Percentiles rank a stretch among this genome's conserved stretches.
Conservation (phyloP, 2,797 vertebrate species). For the Leptatherina wallacei region DNA sequence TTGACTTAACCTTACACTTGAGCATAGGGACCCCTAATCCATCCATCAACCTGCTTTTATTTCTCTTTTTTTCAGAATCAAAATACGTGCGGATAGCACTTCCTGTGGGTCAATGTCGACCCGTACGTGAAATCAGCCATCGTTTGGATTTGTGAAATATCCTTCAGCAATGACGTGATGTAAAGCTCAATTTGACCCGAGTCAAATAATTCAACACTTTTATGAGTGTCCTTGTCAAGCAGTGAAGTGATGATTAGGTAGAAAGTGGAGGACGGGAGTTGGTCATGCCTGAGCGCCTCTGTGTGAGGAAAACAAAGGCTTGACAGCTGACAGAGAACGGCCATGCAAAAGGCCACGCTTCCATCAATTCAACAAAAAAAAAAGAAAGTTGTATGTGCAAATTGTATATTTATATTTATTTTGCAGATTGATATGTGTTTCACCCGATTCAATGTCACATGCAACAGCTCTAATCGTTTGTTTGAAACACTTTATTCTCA, state of each 20-base stretch:
- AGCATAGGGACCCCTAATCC: constrained; percentile 41
- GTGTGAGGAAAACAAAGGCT: constrained; percentile 59
- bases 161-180: constrained; percentile 70
- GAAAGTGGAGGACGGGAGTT: constrained; percentile 59
- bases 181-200: constrained; percentile 67
- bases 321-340: constrained; percentile 33
- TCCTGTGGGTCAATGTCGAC: constrained; percentile 50
- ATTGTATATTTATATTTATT: background rate
- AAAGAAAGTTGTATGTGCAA: background rate
- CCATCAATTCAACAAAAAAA: background rate
- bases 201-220: constrained; percentile 73
- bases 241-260: constrained; percentile 72
- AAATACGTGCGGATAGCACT: constrained; percentile 34
- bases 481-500: background rate
- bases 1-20: constrained; percentile 53
- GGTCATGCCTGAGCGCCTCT: constrained; percentile 53
- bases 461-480: too few species aligned
- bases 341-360: background rate
- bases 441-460: background rate
- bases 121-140: constrained; percentile 38
- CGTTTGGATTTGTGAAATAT: constrained; percentile 72
- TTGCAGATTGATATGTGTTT: background rate
- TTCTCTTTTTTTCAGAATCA: constrained; percentile 18
- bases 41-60: constrained; percentile 39
- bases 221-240: constrained; percentile 76